Conservation (phyloP, 35 echinoderm and acorn worm species). For the Lytechinus variegatus region DNA sequence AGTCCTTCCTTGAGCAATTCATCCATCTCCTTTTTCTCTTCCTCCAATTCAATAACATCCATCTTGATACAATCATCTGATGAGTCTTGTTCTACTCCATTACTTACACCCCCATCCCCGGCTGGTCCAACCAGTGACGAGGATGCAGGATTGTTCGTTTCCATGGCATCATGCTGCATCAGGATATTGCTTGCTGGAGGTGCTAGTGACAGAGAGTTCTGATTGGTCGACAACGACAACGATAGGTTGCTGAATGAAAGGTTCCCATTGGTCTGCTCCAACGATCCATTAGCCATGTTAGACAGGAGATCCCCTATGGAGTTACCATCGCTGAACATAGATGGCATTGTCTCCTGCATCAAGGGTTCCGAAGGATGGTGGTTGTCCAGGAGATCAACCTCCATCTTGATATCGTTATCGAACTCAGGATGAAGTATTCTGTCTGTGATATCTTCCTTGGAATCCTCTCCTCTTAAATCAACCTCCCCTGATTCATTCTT, state of each 20-base stretch:
- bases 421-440: constrained; percentile 1
- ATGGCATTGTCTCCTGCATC: not conserved
- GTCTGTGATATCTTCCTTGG: not conserved
- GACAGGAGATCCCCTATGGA: constrained; percentile 32
- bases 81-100: not conserved
- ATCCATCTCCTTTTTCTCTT: constrained; percentile 63
- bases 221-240: not conserved
- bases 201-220: not conserved
- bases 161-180: not conserved
- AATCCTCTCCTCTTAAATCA: not conserved
- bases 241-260: constrained; percentile 23
- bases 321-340: not conserved
- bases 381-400: constrained; percentile 12
- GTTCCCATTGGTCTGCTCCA: not conserved
- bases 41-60: not conserved
- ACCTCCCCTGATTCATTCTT: not conserved
- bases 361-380: not conserved
- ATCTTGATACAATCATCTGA: constrained; percentile 39
- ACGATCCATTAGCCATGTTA: not conserved
- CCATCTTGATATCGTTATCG: not conserved
- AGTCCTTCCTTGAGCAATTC: constrained; percentile 67
- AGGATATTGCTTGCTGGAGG: not conserved
- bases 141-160: not conserved
- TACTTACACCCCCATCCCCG: not conserved
- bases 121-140: not conserved